Evolutionary conservation across 2,888 invertebrate genomes (phyloP).

Genomic region (Ormyrus nitidulus): DNA sequence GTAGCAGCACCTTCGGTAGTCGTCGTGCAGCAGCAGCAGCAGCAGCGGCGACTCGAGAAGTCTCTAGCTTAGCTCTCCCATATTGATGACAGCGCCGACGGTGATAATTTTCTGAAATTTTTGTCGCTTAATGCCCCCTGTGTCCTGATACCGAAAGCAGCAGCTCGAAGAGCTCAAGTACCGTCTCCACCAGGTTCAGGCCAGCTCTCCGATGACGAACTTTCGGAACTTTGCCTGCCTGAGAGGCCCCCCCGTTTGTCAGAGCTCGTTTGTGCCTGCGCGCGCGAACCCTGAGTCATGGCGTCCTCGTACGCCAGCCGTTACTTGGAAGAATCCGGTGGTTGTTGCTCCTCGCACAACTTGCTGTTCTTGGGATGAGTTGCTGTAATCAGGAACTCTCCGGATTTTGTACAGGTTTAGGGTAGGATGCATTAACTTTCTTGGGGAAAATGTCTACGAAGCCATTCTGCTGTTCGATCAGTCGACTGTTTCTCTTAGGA

Average conservation of each 20-base stretch:
- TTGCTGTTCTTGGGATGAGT: too few species aligned
- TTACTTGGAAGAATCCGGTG: not conserved
- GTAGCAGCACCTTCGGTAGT: slow-evolving; percentile 2
- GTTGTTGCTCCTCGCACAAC: not conserved
- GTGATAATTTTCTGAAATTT: slow-evolving; percentile 83
- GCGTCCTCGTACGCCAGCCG: slow-evolving; percentile 5
- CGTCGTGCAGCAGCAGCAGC: slow-evolving; percentile 26
- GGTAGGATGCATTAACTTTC: too few species aligned
- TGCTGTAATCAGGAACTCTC: too few species aligned
- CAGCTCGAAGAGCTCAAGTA: slow-evolving; percentile 37
- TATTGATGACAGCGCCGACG: slow-evolving; percentile 83
- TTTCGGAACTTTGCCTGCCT: too few species aligned
- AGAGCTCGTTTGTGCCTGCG: too few species aligned
- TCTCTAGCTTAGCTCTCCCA: slow-evolving; percentile 73
- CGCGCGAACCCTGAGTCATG: not conserved
- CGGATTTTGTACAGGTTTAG: too few species aligned
- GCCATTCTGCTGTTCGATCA: too few species aligned
- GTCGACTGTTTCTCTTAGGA: too few species aligned
- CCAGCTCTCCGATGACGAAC: too few species aligned
- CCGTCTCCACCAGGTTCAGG: slow-evolving; percentile 58
- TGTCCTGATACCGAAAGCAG: slow-evolving; percentile 76
- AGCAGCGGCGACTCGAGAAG: slow-evolving; percentile 42
- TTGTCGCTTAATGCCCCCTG: slow-evolving; percentile 82
- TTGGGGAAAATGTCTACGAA: too few species aligned
- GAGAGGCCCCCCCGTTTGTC: not conserved